Evolutionary conservation across 2,888 invertebrate species (phyloP).

Genomic region (Drosophila cracens): DNA sequence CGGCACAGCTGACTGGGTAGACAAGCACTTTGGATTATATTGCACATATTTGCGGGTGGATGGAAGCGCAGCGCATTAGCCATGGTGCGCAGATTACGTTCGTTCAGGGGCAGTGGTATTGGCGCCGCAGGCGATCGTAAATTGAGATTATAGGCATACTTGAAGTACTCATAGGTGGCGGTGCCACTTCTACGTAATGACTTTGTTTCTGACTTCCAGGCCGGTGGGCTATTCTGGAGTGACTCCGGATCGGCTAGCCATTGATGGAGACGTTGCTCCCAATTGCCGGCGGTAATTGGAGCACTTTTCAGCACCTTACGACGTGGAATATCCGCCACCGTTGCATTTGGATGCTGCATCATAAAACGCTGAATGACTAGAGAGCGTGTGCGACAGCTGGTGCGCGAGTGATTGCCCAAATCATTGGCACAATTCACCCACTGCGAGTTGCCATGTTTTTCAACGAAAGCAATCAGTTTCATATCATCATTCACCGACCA

Average conservation of each 20-base stretch:
- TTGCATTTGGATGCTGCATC: conserved; percentile 85
- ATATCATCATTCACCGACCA: conserved; percentile 89
- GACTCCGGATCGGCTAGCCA: conserved; percentile 52
- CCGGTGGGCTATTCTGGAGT: neutral
- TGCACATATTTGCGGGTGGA: neutral
- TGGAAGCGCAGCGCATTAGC: conserved; percentile 49
- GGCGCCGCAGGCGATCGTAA: conserved; percentile 30
- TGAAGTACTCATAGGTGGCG: conserved; percentile 75
- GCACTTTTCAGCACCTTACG: conserved; percentile 54
- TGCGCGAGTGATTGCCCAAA: conserved; percentile 87
- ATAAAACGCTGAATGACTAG: conserved; percentile 86
- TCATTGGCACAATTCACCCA: conserved; percentile 86
- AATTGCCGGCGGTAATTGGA: conserved; percentile 77
- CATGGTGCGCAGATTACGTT: conserved; percentile 26
- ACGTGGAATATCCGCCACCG: conserved; percentile 77
- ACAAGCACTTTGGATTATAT: conserved; percentile 5
- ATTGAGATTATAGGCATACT: conserved; percentile 79
- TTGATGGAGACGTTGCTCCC: conserved; percentile 78
- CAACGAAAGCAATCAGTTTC: conserved; percentile 86
- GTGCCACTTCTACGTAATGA: conserved; percentile 40
- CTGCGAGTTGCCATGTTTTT: conserved; percentile 85
- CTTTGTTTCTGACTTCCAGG: neutral
- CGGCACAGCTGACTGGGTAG: conserved; percentile 33
- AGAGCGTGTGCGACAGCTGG: conserved; percentile 88
- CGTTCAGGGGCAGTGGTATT: conserved; percentile 34